Evolutionary conservation across 2,113 vertebrate genomes (phyloP), one percentile per base, ranked within the genome.

Genomic region (Machaerirhynchus nigripectus): DNA sequence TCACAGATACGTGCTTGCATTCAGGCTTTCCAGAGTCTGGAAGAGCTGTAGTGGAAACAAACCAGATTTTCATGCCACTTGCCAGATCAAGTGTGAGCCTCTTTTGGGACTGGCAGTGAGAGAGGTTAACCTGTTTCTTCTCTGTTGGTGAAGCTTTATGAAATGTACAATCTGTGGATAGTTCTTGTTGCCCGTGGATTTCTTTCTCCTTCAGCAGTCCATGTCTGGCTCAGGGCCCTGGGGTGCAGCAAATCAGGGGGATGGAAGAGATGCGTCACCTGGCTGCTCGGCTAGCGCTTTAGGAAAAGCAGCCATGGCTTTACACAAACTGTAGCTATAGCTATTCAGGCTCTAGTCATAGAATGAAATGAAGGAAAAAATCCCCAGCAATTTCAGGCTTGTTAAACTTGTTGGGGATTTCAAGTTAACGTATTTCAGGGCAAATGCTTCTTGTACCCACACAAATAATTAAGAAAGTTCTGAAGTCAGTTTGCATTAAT

Each of bases 391-490:
- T 80, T 83, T 90, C 77, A 80, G 82, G 63, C 33, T 94, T 85
- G 55, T 83, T 91, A 83, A 85, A 18, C 40, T 94, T 88, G 85
- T 42, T 44, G 24, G 56, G 57, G 80, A 64, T 96, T 93, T 90
- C 53, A 81, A 21, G 49, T 64, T 84, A 84, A 55, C 4, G 27
- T 76, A 31, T 64, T 94, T 86, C 8, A 10, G 31, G 47, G 91
- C 53, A 70, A 75, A 89, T 84, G 30, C 60, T 19, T 73, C 68
- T 78, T 65, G 64, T 88, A 86, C 56, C 68, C 61, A 52, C 80
- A 87, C 40, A 93, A 75, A 81, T 88, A 84, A 90, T 96, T 90
- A 78, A 74, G 50, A 81, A 84, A 70, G 67, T 79, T 84, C 60
- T 92, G 65, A 78, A 84, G 26, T 56, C 49, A 64, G 49, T 91